Conservation (phyloP, 1,140 invertebrate genomes). For the Heterodera schachtii region DNA sequence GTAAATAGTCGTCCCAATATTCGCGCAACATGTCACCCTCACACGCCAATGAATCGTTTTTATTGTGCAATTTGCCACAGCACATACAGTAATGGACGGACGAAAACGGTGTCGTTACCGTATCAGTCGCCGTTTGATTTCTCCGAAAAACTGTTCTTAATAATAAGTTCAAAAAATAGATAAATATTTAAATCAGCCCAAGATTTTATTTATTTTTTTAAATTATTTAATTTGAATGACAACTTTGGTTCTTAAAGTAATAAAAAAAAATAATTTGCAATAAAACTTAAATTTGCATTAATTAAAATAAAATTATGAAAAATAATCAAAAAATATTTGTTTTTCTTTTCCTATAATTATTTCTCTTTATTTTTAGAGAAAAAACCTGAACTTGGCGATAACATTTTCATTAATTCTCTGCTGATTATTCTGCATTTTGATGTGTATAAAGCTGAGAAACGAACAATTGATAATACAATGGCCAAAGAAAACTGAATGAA, state of each 20-base stretch:
- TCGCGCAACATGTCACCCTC: not conserved
- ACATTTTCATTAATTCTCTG: not conserved
- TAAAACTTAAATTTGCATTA: too few relatives aligned
- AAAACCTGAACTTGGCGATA: not conserved
- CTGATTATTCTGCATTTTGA: not conserved
- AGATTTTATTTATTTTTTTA: too few relatives aligned
- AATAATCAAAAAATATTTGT: too few relatives aligned
- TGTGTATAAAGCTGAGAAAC: not conserved
- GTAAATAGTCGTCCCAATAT: conserved; percentile 27
- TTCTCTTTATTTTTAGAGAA: too few relatives aligned
- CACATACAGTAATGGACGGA: not conserved
- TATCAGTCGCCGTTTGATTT: not conserved
- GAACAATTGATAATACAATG: not conserved
- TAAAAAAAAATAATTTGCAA: too few relatives aligned
- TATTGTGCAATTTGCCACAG: conserved; percentile 6
- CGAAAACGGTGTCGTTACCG: not conserved
- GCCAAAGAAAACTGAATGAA: not conserved
- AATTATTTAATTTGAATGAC: too few relatives aligned
- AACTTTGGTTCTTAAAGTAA: too few relatives aligned
- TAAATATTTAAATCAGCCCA: not conserved
- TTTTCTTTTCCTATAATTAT: too few relatives aligned
- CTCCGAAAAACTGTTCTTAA: conserved; percentile 16
- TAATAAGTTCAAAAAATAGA: not conserved
- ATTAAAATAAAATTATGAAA: too few relatives aligned
- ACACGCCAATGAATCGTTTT: not conserved